phyloP scores from a whole-genome alignment of 37 sponge, comb jelly and placozoan genomes.

The Lycopodina hypogea region DNA sequence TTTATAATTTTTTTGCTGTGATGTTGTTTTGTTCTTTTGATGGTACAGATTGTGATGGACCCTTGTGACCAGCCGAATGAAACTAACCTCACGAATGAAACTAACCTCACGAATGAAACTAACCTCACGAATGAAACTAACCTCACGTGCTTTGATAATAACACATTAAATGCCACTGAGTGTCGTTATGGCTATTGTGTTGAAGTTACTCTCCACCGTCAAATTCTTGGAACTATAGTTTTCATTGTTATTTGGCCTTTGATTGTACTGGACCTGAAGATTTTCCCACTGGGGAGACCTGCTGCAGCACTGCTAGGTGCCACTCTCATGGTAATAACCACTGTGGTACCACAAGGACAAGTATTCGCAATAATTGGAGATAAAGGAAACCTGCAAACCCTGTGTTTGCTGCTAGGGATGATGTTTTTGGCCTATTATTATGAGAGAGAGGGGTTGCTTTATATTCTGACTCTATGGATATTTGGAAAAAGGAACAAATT shows the following conservation, averaged over 20 bases:
- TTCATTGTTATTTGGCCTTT: slow-evolving; percentile 85
- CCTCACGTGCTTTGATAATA: no score
- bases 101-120: no score
- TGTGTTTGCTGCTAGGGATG: slow-evolving; percentile 84
- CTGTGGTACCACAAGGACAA: slow-evolving; percentile 58
- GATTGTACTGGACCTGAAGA: slow-evolving; percentile 82
- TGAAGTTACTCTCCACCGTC: slow-evolving; percentile 28
- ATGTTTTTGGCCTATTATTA: slow-evolving; percentile 84
- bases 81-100: no score
- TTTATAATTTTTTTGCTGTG: no score
- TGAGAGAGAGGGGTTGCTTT: slow-evolving; percentile 77
- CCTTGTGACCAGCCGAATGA: no score
- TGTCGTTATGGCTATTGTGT: slow-evolving; percentile 7
- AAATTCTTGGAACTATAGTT: slow-evolving; percentile 63
- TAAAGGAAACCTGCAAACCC: slow-evolving; percentile 67
- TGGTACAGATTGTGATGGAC: no score
- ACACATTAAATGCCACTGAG: no score
- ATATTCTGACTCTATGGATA: slow-evolving; percentile 45
- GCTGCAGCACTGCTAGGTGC: slow-evolving; percentile 76
- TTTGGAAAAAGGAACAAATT: slow-evolving; percentile 52
- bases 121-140: no score
- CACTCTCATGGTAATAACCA: slow-evolving; percentile 67
- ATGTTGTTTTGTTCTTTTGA: no score
- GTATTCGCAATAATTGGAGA: slow-evolving; percentile 60
- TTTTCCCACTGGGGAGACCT: slow-evolving; percentile 76